phyloP scores from a whole-genome alignment of 2,113 vertebrate genomes.

The Calidris pygmaea region DNA sequence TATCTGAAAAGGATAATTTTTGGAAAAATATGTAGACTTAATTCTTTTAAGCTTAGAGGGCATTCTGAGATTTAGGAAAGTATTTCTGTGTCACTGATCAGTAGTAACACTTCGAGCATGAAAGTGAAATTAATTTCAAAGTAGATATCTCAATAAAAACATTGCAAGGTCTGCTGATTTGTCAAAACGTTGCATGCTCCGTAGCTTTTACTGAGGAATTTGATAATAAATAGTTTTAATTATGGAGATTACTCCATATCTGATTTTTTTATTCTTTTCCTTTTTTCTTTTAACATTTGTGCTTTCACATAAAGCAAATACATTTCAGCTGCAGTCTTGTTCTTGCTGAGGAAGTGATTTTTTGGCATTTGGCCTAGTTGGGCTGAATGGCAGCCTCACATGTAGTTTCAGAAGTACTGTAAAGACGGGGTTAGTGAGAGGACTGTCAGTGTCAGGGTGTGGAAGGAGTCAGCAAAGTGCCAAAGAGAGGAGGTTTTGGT shows the following conservation, averaged over 20 bases:
- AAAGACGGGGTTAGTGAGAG: not conserved
- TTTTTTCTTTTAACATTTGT: not conserved
- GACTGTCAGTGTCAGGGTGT: not conserved
- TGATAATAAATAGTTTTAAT: not conserved
- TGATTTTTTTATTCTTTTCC: accelerated
- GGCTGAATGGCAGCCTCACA: not conserved
- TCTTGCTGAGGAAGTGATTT: not conserved
- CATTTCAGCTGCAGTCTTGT: not conserved
- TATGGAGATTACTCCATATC: not conserved
- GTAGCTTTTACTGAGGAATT: not conserved
- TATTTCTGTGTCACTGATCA: not conserved
- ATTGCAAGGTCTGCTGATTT: not conserved
- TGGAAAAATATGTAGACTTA: not conserved
- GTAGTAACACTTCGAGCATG: not conserved
- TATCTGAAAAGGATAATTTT: not conserved
- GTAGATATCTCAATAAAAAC: not conserved
- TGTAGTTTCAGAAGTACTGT: not conserved
- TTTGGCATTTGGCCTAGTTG: not conserved
- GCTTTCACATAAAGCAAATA: not conserved
- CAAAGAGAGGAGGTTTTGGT: not conserved
- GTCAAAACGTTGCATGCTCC: not conserved
- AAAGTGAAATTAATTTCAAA: not conserved
- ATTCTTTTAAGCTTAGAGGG: not conserved
- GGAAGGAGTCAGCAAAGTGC: not conserved
- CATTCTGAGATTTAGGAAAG: not conserved